Evolutionary conservation across 2,113 vertebrate genomes (phyloP).

Genomic region (Sinocyclocheilus anophthalmus): DNA sequence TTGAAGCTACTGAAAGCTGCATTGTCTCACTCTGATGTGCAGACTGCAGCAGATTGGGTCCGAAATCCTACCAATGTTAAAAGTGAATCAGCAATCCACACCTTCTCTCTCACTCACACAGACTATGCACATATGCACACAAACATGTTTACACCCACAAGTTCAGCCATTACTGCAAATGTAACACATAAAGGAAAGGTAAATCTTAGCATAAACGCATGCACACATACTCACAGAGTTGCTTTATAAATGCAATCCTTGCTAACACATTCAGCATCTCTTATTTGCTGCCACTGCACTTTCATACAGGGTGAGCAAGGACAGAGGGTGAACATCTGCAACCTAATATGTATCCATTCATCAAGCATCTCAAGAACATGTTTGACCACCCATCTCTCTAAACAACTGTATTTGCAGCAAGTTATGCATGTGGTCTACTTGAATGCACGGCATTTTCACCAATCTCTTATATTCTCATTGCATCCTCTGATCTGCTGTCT

Average conservation of each 20-base stretch:
- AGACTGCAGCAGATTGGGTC: background rate
- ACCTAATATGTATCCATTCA: background rate
- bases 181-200: background rate
- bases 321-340: background rate
- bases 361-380: background rate
- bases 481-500: conserved; percentile 55
- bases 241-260: background rate
- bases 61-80: background rate
- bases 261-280: background rate
- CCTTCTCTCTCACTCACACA: background rate
- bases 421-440: background rate
- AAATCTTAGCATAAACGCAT: background rate
- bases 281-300: background rate
- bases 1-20: background rate
- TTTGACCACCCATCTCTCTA: background rate
- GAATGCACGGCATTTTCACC: conserved; percentile 11
- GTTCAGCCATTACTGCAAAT: background rate
- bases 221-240: background rate
- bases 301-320: background rate
- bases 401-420: background rate
- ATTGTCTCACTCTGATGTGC: background rate
- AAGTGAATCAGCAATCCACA: background rate
- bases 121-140: background rate
- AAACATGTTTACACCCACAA: background rate
- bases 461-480: conserved; percentile 63